These are phyloP conservation scores for Eremobia ochroleuca DNA, from an alignment of 2,888 invertebrate genomes.

Conservation along the genomic window DNA sequence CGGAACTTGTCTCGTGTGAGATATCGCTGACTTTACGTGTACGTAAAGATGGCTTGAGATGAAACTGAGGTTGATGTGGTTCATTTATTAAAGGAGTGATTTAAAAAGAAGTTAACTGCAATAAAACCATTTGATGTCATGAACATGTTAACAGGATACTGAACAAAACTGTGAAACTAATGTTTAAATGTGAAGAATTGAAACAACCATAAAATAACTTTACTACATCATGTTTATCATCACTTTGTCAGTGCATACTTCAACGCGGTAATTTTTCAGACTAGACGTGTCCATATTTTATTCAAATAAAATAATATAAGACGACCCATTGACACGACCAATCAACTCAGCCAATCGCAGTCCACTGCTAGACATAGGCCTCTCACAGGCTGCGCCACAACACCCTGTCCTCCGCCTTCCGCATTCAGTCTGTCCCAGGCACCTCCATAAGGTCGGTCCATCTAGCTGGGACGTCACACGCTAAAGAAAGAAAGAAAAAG, in stretches of 20 bases:
- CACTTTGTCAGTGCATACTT: background rate
- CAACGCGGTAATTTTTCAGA: background rate
- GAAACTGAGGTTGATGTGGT: background rate
- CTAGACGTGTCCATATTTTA: background rate
- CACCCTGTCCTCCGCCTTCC: background rate
- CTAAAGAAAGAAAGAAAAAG: too few species aligned
- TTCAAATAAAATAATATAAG: background rate
- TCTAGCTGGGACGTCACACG: too few species aligned
- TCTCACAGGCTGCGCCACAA: background rate
- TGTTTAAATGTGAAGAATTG: background rate
- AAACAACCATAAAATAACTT: background rate
- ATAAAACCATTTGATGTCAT: background rate
- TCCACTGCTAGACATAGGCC: too few species aligned
- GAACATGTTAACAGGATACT: background rate
- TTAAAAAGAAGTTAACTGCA: too few species aligned
- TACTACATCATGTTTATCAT: too few species aligned
- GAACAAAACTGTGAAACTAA: background rate
- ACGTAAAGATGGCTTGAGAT: conserved; percentile 15
- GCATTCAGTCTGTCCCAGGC: too few species aligned
- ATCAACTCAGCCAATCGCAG: background rate
- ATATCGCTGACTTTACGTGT: conserved; percentile 39
- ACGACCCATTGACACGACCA: background rate
- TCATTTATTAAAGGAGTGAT: background rate
- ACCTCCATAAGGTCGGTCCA: too few species aligned
- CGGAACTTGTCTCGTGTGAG: conserved; percentile 47